Base-by-base conservation (phyloP, 2,888 invertebrate species). In the Acanthosepion lycidas region DNA sequence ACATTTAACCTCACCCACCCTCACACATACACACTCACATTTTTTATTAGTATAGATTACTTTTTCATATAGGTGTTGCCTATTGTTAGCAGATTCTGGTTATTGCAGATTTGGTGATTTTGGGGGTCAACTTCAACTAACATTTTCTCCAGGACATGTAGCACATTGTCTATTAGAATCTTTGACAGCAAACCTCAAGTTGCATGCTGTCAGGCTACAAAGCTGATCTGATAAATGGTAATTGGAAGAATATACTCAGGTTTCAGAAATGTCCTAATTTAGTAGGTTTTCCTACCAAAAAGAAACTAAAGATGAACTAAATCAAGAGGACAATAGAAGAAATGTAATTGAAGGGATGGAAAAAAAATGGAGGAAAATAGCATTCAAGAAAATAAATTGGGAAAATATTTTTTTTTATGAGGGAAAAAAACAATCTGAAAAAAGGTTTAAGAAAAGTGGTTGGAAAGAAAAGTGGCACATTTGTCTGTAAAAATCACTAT, bases 211-310 rank as follows among this genome's bases (percentile, higher is more conserved):
- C 78, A 78, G 78, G 23, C 12, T 33, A 18, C n/a, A 78, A n/a
- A 78, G 78, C n/a, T 33, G 78, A 78, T 78, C 78, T 78, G 78
- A 78, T 78, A 78, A 78, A 78, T 78, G 78, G 78, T 78, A 78
- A 78, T 78, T 78, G 78, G n/a, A 78, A 78, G 78, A 33, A 78
- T 78, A n/a, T 78, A n/a, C 78, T 78, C n/a, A 15, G 78, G 78
- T 78, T 78, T 78, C 78, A 78, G 78, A 78, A 78, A n/a, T 33
- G n/a, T 78, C 78, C 78, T 33, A 78, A 78, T n/a, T 78, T 78
- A 78, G 78, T n/a, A 78, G 15, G 15, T 78, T 33, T 18, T 78
- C 33, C 78, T 33, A n/a, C 28, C 28, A 6, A n/a, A n/a, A 8
- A 12, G 15, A 78, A 9, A 78, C n/a, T 15, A n/a, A 78, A 78